These are phyloP conservation scores for Menidia menidia DNA, from an alignment of 2,797 vertebrate species.

Conservation along the genomic window DNA sequence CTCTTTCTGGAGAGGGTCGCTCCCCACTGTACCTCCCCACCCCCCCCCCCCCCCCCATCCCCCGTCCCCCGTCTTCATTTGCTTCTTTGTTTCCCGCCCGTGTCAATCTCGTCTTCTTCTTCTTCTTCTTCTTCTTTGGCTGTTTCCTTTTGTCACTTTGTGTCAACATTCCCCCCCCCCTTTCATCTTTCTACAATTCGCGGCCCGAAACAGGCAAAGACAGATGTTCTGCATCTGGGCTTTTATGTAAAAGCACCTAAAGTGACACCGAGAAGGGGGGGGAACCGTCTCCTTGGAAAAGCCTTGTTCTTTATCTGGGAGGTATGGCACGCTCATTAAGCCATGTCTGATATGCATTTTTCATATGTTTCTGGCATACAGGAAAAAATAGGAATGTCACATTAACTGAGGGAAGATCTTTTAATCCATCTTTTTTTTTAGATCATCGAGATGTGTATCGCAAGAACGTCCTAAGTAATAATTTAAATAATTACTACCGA, in stretches of 20 bases:
- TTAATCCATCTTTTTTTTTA: background rate
- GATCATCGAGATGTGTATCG: background rate
- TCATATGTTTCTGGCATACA: background rate
- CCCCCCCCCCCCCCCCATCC: background rate
- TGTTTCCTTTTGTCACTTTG: conserved; percentile 42
- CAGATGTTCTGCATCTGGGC: conserved; percentile 37
- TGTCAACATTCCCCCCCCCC: conserved; percentile 19
- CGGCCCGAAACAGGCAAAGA: conserved; percentile 30
- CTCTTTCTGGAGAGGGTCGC: conserved; percentile 64
- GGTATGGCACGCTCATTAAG: conserved; percentile 25
- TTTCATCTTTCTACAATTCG: conserved; percentile 33
- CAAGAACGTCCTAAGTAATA: background rate
- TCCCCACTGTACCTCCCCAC: conserved; percentile 56
- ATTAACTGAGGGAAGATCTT: conserved; percentile 3
- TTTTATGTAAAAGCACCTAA: conserved; percentile 41
- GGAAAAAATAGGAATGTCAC: background rate
- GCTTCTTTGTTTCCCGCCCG: conserved; percentile 58
- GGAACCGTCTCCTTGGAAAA: conserved; percentile 4
- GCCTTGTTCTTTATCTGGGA: conserved; percentile 11
- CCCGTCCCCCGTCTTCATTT: conserved; percentile 48
- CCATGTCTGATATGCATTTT: conserved; percentile 2
- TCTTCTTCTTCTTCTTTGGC: conserved; percentile 13
- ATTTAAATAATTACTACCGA: background rate
- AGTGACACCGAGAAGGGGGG: conserved; percentile 20
- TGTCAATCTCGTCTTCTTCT: conserved; percentile 33